These are phyloP conservation scores for Lagopus leucura DNA, from an alignment of 2,113 vertebrate species.

Conservation along the genomic window DNA sequence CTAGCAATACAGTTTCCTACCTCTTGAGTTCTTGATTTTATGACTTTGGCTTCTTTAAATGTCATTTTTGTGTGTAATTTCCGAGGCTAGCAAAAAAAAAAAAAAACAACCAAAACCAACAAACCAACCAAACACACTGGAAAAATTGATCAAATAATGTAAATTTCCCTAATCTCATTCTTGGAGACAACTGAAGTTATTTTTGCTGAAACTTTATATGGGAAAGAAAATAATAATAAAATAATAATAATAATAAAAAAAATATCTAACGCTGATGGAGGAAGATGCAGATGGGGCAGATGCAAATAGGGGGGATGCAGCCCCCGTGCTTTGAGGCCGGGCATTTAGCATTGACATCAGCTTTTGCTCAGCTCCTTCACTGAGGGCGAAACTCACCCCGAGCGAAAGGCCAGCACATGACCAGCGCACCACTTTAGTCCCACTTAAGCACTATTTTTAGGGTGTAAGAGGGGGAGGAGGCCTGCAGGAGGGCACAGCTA, in stretches of 20 bases:
- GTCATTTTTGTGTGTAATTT: neutral
- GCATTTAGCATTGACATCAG: neutral
- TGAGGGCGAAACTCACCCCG: neutral
- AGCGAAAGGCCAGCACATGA: constrained; percentile 60
- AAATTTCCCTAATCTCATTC: neutral
- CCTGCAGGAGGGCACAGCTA: constrained; percentile 8
- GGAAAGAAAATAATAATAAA: neutral
- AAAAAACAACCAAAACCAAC: neutral
- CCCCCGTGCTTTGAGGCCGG: neutral
- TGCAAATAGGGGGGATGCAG: neutral
- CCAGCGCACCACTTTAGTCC: constrained; percentile 37
- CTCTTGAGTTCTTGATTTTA: constrained; percentile 1
- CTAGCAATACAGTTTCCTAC: neutral
- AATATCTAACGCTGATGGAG: neutral
- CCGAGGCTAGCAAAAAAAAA: neutral
- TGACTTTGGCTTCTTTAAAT: constrained; percentile 4
- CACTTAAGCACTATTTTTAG: constrained; percentile 69
- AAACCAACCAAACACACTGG: neutral
- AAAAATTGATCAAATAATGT: neutral
- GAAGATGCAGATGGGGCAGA: neutral
- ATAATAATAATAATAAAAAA: neutral
- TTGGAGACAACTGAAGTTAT: neutral
- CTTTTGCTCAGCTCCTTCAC: neutral
- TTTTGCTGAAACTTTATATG: neutral
- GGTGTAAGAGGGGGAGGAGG: constrained; percentile 43